Evolutionary conservation across 1,140 invertebrate genomes (phyloP).

Genomic region (Atta texana): DNA sequence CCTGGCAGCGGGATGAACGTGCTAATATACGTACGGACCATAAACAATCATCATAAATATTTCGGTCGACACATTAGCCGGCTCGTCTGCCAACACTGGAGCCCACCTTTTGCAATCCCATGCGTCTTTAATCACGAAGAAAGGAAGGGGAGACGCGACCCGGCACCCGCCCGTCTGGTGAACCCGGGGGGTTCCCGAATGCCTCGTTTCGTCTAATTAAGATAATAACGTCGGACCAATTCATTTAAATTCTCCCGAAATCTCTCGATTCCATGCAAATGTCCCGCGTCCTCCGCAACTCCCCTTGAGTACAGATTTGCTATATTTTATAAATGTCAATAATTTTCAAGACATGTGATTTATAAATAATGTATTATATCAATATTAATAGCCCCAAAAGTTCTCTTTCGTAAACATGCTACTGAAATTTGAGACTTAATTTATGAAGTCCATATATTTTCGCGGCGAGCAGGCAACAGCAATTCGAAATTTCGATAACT

Average conservation of each 20-base stretch:
- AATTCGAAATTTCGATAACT: neutral
- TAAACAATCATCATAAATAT: conserved; percentile 86
- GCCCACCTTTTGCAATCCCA: conserved; percentile 71
- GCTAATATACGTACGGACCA: conserved; percentile 84
- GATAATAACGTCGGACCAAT: conserved; percentile 69
- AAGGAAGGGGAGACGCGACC: conserved; percentile 31
- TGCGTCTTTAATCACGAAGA: conserved; percentile 74
- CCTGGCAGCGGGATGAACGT: conserved; percentile 77
- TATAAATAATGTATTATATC: neutral
- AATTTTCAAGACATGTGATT: neutral
- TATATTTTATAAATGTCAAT: neutral
- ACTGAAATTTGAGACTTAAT: neutral
- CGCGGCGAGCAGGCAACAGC: neutral
- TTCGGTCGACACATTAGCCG: conserved; percentile 84
- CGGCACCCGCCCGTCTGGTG: conserved; percentile 25
- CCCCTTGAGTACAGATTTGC: neutral
- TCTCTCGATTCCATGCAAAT: neutral
- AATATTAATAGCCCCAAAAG: neutral
- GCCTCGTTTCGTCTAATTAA: conserved; percentile 71
- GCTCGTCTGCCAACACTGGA: conserved; percentile 81
- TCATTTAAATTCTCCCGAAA: conserved; percentile 60
- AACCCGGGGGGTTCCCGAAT: conserved; percentile 7
- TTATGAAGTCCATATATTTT: neutral
- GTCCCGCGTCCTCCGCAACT: neutral
- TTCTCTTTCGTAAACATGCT: neutral